These are phyloP conservation scores for Drosophila seguyi DNA, from an alignment of 1,140 invertebrate genomes.

Conservation along the genomic window DNA sequence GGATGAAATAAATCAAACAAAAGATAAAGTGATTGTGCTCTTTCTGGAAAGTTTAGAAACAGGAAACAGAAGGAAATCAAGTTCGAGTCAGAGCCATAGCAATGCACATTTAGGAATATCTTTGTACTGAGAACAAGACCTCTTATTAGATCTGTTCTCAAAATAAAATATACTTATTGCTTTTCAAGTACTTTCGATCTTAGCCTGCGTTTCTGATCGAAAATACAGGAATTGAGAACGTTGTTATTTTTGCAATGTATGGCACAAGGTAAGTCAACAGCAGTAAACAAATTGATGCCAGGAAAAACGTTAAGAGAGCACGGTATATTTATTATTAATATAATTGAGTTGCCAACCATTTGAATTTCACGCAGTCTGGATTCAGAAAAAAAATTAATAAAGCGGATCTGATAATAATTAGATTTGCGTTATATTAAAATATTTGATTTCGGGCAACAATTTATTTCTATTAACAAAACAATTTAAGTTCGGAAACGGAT, in stretches of 20 bases:
- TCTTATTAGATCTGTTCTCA: too few species aligned
- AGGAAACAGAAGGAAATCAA: too few species aligned
- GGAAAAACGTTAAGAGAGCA: background rate
- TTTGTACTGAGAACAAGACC: too few species aligned
- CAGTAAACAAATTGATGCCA: background rate
- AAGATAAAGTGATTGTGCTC: too few species aligned
- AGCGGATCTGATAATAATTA: background rate
- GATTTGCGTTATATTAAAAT: slow-evolving; percentile 1
- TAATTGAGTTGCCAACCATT: slow-evolving; percentile 9
- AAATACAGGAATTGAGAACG: too few species aligned
- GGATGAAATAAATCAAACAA: too few species aligned
- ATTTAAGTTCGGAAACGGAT: background rate
- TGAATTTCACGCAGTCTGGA: slow-evolving; percentile 1
- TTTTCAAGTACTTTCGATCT: too few species aligned
- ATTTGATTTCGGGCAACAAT: background rate
- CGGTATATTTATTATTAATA: slow-evolving; percentile 3
- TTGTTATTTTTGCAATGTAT: background rate
- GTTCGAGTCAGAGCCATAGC: too few species aligned
- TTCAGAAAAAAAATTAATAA: background rate
- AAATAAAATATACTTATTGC: too few species aligned
- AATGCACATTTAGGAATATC: too few species aligned
- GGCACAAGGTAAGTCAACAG: background rate
- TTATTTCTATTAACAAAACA: background rate
- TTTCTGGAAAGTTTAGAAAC: too few species aligned
- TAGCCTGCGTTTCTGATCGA: too few species aligned